phyloP scores from a whole-genome alignment of 2,113 vertebrate genomes.

The Lynx canadensis region DNA sequence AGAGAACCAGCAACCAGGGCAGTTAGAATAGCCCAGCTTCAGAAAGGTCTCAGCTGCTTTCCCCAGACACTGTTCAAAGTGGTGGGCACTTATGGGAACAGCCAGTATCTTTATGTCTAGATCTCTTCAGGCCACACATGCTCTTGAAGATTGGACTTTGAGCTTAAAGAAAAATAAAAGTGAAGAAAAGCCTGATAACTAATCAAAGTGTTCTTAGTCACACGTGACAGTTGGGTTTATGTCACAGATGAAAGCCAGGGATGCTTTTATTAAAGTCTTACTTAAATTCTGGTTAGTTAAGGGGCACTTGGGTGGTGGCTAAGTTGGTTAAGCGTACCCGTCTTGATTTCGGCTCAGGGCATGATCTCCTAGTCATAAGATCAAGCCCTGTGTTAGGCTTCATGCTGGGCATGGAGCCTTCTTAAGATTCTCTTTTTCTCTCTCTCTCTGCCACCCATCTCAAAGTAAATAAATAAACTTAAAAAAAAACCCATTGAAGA shows the following conservation, averaged over 20 bases:
- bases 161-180: slow-evolving; percentile 18
- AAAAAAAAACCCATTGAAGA: too few relatives aligned
- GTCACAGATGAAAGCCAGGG: not conserved
- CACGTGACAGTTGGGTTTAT: not conserved
- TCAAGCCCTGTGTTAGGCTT: too few relatives aligned
- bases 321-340: too few relatives aligned
- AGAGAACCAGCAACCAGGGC: not conserved
- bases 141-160: not conserved
- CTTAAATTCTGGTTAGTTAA: not conserved
- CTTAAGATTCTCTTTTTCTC: too few relatives aligned
- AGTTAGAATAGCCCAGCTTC: not conserved
- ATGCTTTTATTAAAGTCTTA: not conserved
- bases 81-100: not conserved
- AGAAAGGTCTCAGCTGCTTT: not conserved
- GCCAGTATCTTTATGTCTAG: not conserved
- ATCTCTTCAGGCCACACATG: not conserved
- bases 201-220: not conserved
- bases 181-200: not conserved
- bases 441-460: too few relatives aligned
- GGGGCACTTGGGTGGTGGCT: too few relatives aligned
- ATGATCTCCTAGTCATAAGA: too few relatives aligned
- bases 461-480: too few relatives aligned
- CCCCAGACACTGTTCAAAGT: not conserved
- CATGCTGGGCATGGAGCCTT: too few relatives aligned
- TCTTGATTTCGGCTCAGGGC: too few relatives aligned